phyloP scores from a whole-genome alignment of 2,888 invertebrate genomes.

The Malthinus seriepunctatus region DNA sequence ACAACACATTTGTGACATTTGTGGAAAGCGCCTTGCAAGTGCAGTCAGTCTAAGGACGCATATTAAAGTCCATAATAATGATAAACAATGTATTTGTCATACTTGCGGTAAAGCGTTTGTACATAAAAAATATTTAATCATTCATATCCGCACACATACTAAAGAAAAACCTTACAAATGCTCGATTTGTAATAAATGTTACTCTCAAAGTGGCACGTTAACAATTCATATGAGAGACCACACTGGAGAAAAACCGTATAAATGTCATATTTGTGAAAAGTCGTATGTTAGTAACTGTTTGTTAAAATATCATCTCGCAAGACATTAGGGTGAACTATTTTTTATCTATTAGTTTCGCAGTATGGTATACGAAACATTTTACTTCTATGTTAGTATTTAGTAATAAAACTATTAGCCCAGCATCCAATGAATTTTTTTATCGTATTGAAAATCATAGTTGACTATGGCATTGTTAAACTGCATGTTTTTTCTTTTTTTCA shows the following conservation, averaged over 20 bases:
- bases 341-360: too few species aligned
- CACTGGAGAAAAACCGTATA: neutral
- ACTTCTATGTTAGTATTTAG: too few species aligned
- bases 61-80: conserved; percentile 41
- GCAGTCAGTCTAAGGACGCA: conserved; percentile 26
- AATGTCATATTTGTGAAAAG: conserved; percentile 1
- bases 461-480: too few species aligned
- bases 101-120: too few species aligned
- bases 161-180: conserved; percentile 60
- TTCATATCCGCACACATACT: conserved; percentile 59
- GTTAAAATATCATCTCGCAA: conserved; percentile 1
- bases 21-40: conserved; percentile 46
- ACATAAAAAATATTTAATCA: too few species aligned
- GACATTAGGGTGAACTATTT: neutral
- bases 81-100: conserved; percentile 43
- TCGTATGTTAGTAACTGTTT: conserved; percentile 53
- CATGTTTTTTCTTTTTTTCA: too few species aligned
- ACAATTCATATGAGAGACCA: neutral
- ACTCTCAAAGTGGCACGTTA: neutral
- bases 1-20: conserved; percentile 46
- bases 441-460: too few species aligned
- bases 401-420: too few species aligned
- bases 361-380: too few species aligned
- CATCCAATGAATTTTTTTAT: too few species aligned
- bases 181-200: conserved; percentile 25